Conservation (phyloP, 2,113 vertebrate genomes). For the Suncus etruscus region DNA sequence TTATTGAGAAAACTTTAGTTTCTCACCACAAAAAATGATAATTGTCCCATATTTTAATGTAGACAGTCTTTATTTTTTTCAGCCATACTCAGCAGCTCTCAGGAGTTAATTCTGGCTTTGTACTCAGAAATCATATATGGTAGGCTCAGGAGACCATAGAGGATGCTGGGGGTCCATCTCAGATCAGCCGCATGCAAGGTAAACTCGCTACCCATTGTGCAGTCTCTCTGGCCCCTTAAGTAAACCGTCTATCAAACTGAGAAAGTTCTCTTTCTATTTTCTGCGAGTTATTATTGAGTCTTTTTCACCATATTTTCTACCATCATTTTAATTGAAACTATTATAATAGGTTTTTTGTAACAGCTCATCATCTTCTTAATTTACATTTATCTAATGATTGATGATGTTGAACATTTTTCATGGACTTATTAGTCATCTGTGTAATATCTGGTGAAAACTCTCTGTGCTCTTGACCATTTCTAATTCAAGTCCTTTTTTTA, state of each 20-base stretch:
- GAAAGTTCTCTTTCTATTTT: not conserved
- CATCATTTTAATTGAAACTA: constrained; percentile 24
- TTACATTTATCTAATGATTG: constrained; percentile 14
- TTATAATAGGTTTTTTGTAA: constrained; percentile 1
- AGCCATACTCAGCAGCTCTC: too few species aligned
- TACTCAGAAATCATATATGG: too few species aligned
- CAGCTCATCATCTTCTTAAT: not conserved
- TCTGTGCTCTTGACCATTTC: not conserved
- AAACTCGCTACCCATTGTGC: too few species aligned
- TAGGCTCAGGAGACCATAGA: too few species aligned
- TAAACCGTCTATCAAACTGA: not conserved
- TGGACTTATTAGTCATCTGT: not conserved
- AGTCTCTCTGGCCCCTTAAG: too few species aligned
- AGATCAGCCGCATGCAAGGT: too few species aligned
- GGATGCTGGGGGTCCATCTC: too few species aligned
- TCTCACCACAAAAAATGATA: not conserved
- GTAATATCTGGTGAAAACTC: not conserved
- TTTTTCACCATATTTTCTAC: not conserved
- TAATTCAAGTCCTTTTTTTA: not conserved
- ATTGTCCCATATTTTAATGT: not conserved
- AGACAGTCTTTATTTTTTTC: too few species aligned
- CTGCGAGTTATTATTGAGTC: not conserved
- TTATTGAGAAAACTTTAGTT: not conserved
- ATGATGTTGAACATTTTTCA: not conserved
- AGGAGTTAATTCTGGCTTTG: too few species aligned